These are phyloP conservation scores for Enteromius paludinosus DNA, from an alignment of 2,797 vertebrate genomes.

Conservation along the genomic window DNA sequence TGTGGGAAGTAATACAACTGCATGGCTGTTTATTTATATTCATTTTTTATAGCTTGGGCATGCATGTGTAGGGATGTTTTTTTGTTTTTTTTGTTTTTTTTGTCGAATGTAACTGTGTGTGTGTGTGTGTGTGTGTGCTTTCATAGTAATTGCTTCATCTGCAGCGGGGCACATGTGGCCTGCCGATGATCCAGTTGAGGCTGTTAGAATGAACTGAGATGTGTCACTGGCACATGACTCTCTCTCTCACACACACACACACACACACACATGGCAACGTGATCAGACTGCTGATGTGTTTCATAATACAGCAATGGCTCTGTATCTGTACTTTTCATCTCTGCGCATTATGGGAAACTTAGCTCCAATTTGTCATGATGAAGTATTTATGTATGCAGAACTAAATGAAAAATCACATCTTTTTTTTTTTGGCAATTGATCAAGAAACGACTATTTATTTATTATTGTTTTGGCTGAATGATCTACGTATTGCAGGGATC, in stretches of 20 bases:
- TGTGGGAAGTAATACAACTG: neutral
- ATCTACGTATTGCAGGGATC: too few relatives aligned
- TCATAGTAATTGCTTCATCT: slow-evolving; percentile 56
- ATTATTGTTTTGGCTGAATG: too few relatives aligned
- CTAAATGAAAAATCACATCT: neutral
- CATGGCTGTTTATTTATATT: slow-evolving; percentile 1
- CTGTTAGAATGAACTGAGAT: slow-evolving; percentile 65
- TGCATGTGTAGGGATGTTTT: neutral
- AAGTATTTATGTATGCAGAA: neutral
- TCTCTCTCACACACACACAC: slow-evolving; percentile 1
- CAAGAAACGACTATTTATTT: neutral
- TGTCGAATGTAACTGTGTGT: slow-evolving; percentile 15
- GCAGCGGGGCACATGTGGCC: slow-evolving; percentile 63
- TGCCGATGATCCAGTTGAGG: slow-evolving; percentile 55
- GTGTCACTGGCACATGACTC: slow-evolving; percentile 69
- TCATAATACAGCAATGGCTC: slow-evolving; percentile 30
- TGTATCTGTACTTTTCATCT: slow-evolving; percentile 8
- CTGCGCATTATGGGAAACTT: neutral
- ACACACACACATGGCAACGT: slow-evolving; percentile 36
- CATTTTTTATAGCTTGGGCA: slow-evolving; percentile 26
- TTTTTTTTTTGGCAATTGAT: neutral
- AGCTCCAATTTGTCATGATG: neutral
- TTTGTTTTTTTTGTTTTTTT: neutral
- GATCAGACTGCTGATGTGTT: slow-evolving; percentile 31
- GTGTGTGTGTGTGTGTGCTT: slow-evolving; percentile 24